Evolutionary conservation across 37 sponge, comb jelly and placozoan genomes (phyloP).

Genomic region (Mnemiopsis leidyi): DNA sequence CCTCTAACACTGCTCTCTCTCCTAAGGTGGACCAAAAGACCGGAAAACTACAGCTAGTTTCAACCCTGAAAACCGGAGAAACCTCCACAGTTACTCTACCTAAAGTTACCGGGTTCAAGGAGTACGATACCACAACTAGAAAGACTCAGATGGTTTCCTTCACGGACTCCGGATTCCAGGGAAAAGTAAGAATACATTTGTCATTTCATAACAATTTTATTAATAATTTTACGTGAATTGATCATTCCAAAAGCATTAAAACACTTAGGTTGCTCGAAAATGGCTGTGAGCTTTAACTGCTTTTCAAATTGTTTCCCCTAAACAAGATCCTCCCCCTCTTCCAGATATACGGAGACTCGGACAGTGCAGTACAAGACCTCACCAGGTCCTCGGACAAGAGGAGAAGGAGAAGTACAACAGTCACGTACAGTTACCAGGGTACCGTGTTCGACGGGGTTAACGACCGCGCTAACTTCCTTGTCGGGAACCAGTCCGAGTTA

Average conservation of each 20-base stretch:
- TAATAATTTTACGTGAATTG: not conserved
- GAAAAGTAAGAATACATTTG: not conserved
- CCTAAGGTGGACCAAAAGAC: not conserved
- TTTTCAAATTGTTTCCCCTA: too few relatives aligned
- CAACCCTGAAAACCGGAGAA: not conserved
- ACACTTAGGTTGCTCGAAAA: too few relatives aligned
- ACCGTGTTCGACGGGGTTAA: not conserved
- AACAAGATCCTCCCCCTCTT: not conserved
- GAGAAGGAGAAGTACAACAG: not conserved
- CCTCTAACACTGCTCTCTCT: not conserved
- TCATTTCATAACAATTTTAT: too few relatives aligned
- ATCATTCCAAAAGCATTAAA: too few relatives aligned
- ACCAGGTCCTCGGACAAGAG: not conserved
- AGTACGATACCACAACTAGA: not conserved
- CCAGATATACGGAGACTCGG: not conserved
- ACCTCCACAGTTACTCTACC: not conserved
- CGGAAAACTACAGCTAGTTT: not conserved
- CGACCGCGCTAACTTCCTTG: not conserved
- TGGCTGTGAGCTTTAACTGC: too few relatives aligned
- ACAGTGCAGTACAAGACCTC: not conserved
- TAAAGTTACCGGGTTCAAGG: not conserved
- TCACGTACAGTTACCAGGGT: not conserved
- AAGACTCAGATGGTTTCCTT: conserved; percentile 3
- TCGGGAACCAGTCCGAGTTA: not conserved
- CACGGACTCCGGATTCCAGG: not conserved